Percentiles rank a stretch among this genome's conserved stretches.
Evolutionary conservation across 1,140 invertebrate species (phyloP).

Genomic region (Reticulitermes speratus): DNA sequence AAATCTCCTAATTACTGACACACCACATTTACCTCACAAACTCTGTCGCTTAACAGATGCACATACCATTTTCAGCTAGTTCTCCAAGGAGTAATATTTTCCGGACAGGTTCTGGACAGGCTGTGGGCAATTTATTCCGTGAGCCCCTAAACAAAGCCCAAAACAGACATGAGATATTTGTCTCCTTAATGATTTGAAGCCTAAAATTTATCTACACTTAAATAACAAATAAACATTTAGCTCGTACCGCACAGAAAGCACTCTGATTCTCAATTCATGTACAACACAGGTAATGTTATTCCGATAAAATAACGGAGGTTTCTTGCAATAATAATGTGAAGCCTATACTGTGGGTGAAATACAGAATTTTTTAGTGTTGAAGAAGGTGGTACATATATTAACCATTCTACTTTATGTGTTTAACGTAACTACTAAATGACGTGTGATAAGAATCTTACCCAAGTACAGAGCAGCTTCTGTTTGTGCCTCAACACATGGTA

Average conservation of each 20-base stretch:
- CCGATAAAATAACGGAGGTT: too few relatives aligned
- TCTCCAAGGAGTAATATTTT: conserved; percentile 59
- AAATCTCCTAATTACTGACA: background rate
- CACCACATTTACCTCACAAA: background rate
- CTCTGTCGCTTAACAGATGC: background rate
- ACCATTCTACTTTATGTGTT: background rate
- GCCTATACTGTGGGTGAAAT: too few relatives aligned
- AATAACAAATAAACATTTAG: too few relatives aligned
- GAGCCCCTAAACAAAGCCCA: conserved; percentile 49
- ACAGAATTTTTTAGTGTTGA: too few relatives aligned
- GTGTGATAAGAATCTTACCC: conserved; percentile 47
- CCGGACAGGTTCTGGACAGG: conserved; percentile 66
- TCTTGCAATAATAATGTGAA: too few relatives aligned
- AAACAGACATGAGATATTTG: background rate
- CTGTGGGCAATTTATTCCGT: conserved; percentile 61
- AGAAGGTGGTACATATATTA: background rate
- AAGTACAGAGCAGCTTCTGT: conserved; percentile 67
- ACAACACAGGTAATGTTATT: background rate
- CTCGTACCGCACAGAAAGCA: background rate
- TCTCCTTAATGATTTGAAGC: background rate
- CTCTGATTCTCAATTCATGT: background rate
- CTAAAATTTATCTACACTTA: too few relatives aligned
- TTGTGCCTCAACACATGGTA: conserved; percentile 66
- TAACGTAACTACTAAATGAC: background rate
- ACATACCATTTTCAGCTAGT: conserved; percentile 25